phyloP scores from a whole-genome alignment of 92 coral and sea anemone genomes.

The Nematostella vectensis region DNA sequence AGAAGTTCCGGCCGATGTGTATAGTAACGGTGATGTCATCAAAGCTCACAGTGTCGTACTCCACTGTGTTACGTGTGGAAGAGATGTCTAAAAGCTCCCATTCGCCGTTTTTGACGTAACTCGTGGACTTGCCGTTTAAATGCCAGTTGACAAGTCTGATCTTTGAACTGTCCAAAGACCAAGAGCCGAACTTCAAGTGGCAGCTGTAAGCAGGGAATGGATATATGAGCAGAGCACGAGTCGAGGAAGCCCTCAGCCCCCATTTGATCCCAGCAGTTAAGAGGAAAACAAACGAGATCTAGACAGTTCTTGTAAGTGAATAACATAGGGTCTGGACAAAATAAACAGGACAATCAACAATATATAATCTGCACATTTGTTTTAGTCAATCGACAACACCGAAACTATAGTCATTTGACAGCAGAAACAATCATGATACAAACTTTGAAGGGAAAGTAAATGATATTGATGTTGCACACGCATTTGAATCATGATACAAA shows the following conservation, averaged over 20 bases:
- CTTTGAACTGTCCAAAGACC: conserved; percentile 27
- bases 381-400: too few relatives aligned
- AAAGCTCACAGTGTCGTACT: not conserved
- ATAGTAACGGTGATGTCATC: conserved; percentile 52
- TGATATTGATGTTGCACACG: not conserved
- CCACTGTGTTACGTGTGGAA: conserved; percentile 11
- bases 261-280: too few relatives aligned
- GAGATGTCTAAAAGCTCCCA: conserved; percentile 35
- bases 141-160: conserved; percentile 11
- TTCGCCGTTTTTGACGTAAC: conserved; percentile 61
- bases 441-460: not conserved
- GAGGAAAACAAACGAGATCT: too few relatives aligned
- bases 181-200: conserved; percentile 49
- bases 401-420: too few relatives aligned
- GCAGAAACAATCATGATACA: not conserved
- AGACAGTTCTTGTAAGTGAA: too few relatives aligned
- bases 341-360: too few relatives aligned
- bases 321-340: too few relatives aligned
- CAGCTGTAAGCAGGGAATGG: too few relatives aligned
- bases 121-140: conserved; percentile 10
- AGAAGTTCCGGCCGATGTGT: conserved; percentile 35
- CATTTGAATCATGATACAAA: too few relatives aligned
- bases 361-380: too few relatives aligned
- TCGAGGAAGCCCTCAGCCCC: too few relatives aligned
- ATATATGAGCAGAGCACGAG: too few relatives aligned